Base-by-base conservation (phyloP, 2,888 invertebrate species). In the Drosophila neotestacea region DNA sequence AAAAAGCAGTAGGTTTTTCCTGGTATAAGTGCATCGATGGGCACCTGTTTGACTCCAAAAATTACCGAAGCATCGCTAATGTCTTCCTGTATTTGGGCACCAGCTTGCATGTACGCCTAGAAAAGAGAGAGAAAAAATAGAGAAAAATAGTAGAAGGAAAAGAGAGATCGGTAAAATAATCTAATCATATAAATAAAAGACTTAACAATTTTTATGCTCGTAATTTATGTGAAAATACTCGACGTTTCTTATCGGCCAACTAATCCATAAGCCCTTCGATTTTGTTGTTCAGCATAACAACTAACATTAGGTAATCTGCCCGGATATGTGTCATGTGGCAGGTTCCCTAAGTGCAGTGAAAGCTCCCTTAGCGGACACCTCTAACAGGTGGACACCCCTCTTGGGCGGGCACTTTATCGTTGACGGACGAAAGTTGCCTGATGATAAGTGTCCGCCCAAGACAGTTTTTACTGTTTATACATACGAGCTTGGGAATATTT, bases 1-100 rank as follows among this genome's bases (percentile, higher is more conserved):
- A 99, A 99, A 93, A 99, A 97, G 88, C 98, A 98, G 91, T 99
- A 99, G 0, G 99, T 99, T 93, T 98, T 99, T 90, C 98, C 96
- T 0, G 99, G 98, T 70, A 99, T 96, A 9, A 99, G 94, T 42
- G 96, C 95, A 89, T 98, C 98, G 7, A 98, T 95, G 0, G 99
- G 99, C 0, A 92, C 92, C 73, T 92, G 92, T 56, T 99, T 99
- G 4, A 99, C 99, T 0, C 99, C 99, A 90, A 99, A 98, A 84
- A 99, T 98, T 0, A 99, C 96, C 44, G 96, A 96, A 0, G 99
- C 99, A 90, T 98, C 98, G 82, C 97, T 97, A 68, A 99, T 97
- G 91, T 99, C 99, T 92, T 99, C 99, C 91, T 97, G 97, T 47
- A 99, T 95, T 11, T 96, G 94, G 0, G 99, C 99, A 1, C 99